phyloP scores from a whole-genome alignment of 2,797 vertebrate genomes.

The Sternarchorhynchus goeldii region DNA sequence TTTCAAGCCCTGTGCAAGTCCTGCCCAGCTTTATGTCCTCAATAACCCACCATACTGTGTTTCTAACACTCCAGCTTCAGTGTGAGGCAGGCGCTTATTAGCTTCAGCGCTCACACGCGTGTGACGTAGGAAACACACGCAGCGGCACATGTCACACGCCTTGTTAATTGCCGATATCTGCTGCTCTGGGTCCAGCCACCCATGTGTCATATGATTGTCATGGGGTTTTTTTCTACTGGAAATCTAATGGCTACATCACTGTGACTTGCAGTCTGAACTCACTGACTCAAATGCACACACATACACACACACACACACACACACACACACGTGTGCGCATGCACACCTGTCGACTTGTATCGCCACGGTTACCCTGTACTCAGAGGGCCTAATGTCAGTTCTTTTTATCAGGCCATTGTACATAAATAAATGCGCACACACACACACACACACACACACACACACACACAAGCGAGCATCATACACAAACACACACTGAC shows the following conservation, averaged over 20 bases:
- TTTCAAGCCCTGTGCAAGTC: neutral
- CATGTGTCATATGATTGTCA: constrained; percentile 7
- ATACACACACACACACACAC: neutral
- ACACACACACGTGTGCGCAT: neutral
- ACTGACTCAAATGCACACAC: no score
- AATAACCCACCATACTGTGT: constrained; percentile 16
- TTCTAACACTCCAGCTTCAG: constrained; percentile 10
- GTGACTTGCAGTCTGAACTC: constrained; percentile 25
- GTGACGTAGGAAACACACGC: neutral
- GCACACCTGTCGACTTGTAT: constrained; percentile 10
- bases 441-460: neutral
- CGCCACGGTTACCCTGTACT: neutral
- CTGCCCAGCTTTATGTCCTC: neutral
- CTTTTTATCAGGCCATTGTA: no score
- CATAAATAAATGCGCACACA: no score
- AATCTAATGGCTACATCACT: constrained; percentile 29
- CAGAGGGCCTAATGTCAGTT: no score
- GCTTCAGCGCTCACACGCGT: neutral
- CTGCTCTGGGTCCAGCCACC: neutral
- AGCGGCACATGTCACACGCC: constrained; percentile 6
- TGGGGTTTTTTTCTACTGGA: neutral
- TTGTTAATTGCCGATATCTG: constrained; percentile 9
- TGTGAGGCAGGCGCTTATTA: neutral
- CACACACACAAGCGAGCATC: neutral
- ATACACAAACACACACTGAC: neutral